Conservation (phyloP, 2,888 invertebrate species). For the Pollenia labialis region DNA sequence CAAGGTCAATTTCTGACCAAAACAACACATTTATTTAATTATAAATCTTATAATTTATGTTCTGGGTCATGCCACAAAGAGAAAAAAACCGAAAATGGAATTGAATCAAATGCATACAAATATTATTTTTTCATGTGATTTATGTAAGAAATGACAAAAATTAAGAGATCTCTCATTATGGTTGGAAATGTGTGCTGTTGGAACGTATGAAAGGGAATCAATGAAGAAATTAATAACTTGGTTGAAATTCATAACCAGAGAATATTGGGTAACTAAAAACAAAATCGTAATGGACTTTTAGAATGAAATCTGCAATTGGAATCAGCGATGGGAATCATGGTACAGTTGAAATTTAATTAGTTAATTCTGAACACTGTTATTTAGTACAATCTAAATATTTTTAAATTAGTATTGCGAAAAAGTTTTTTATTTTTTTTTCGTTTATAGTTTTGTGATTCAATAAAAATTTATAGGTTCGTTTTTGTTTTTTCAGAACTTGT, state of each 20-base stretch:
- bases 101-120: constrained; percentile 44
- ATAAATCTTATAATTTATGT: constrained; percentile 62
- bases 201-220: not conserved
- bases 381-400: no score
- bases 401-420: no score
- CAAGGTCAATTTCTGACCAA: constrained; percentile 10
- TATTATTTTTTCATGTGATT: constrained; percentile 52
- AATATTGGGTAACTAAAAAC: not conserved
- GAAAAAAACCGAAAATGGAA: constrained; percentile 22
- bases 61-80: not conserved
- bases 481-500: no score
- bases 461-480: no score
- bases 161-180: constrained; percentile 31
- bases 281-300: not conserved
- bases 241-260: not conserved
- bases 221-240: constrained; percentile 1
- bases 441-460: no score
- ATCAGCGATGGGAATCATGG: no score
- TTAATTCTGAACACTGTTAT: no score
- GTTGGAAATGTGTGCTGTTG: not conserved
- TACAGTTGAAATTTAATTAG: no score
- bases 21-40: constrained; percentile 44
- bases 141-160: constrained; percentile 57
- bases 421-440: no score
- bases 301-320: no score